phyloP scores from a whole-genome alignment of 37 sponge, comb jelly and placozoan genomes.

The Axinella damicornis region DNA sequence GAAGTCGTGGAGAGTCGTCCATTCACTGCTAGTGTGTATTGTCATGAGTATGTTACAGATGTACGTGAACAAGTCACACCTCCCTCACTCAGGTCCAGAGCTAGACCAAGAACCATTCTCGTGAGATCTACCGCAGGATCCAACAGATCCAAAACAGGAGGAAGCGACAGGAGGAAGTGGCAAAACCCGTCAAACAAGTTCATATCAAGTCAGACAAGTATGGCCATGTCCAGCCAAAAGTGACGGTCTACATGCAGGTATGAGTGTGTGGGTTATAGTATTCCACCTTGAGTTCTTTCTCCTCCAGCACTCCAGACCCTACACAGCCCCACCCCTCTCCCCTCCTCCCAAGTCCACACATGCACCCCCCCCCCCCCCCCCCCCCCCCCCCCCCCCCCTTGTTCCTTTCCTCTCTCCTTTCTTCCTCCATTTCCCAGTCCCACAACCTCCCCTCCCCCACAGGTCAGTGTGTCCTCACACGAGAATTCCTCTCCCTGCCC shows the following conservation, averaged over 20 bases:
- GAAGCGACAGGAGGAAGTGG: slow-evolving; percentile 19
- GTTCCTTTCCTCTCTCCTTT: too few species aligned
- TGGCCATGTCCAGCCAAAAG: slow-evolving; percentile 62
- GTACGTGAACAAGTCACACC: too few species aligned
- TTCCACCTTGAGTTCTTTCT: background rate
- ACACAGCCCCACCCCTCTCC: slow-evolving; percentile 8
- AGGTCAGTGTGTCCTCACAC: slow-evolving; percentile 63
- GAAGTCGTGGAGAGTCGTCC: too few species aligned
- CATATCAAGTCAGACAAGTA: slow-evolving; percentile 49
- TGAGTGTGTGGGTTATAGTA: too few species aligned
- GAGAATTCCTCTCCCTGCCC: slow-evolving; percentile 79
- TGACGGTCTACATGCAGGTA: slow-evolving; percentile 47
- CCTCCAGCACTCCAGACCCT: background rate
- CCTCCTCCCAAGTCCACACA: background rate
- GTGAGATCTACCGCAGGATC: slow-evolving; percentile 29
- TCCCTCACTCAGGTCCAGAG: slow-evolving; percentile 24
- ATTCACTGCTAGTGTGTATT: background rate
- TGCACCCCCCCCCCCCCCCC: too few species aligned
- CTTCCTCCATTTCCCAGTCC: too few species aligned
- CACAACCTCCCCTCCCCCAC: background rate
- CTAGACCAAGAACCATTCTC: slow-evolving; percentile 36
- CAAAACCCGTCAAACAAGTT: slow-evolving; percentile 7
- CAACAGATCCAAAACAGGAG: slow-evolving; percentile 34
- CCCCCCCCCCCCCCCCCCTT: too few species aligned
- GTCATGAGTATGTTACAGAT: too few species aligned